Evolutionary conservation across 30 jellyfish, hydroid and myxozoan genomes (phyloP).

Genomic region (Aurelia aurita): DNA sequence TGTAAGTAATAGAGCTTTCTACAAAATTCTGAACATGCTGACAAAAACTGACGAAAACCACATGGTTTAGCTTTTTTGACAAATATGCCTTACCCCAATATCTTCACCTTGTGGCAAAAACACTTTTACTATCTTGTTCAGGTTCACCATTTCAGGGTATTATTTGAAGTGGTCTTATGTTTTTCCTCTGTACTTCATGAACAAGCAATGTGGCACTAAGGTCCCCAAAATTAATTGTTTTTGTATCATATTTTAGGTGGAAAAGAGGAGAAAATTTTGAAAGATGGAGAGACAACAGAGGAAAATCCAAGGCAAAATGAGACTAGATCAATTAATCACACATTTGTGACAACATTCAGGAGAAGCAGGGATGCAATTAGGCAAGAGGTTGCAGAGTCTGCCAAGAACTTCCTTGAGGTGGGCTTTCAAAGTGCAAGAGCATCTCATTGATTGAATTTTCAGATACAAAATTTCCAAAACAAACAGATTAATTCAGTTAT

Average conservation of each 20-base stretch:
- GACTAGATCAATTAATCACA: constrained; percentile 9
- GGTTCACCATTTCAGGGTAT: too few relatives aligned
- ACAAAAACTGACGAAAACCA: too few relatives aligned
- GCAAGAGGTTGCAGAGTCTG: constrained; percentile 23
- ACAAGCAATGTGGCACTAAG: too few relatives aligned
- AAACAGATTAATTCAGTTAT: too few relatives aligned
- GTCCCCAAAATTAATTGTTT: not conserved
- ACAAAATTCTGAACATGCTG: too few relatives aligned
- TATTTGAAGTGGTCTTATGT: too few relatives aligned
- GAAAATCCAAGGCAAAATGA: not conserved
- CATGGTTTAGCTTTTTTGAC: too few relatives aligned
- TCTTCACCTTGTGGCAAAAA: too few relatives aligned
- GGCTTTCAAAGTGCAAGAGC: constrained; percentile 23
- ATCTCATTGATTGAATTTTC: not conserved
- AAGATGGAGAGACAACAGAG: not conserved
- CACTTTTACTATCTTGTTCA: too few relatives aligned
- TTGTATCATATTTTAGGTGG: constrained; percentile 18
- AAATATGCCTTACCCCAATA: too few relatives aligned
- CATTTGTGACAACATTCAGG: constrained; percentile 41
- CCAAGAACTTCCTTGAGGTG: constrained; percentile 44
- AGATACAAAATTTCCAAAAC: not conserved
- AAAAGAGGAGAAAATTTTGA: constrained; percentile 16
- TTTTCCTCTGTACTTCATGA: too few relatives aligned
- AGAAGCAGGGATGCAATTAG: constrained; percentile 48
- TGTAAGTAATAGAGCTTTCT: too few relatives aligned